A percentile compares a stretch with the other conserved stretches of the same genome.
Conservation (phyloP, 2,888 invertebrate species). For the Trichopria drosophilae region DNA sequence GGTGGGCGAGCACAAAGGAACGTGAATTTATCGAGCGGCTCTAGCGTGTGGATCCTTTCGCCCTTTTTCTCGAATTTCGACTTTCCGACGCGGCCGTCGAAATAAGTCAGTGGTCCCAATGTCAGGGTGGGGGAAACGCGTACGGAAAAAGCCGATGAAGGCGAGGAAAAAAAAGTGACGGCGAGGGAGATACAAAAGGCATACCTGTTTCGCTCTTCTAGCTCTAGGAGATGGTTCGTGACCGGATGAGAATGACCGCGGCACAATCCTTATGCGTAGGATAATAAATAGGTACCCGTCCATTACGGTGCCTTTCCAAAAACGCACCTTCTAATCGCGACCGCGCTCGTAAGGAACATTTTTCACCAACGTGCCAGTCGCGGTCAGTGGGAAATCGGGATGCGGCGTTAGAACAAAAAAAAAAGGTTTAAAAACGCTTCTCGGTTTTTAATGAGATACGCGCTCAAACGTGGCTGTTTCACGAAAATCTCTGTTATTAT, state of each 20-base stretch:
- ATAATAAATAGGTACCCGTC: slow-evolving; percentile 31
- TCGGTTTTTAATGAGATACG: too few relatives aligned
- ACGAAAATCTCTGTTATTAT: too few relatives aligned
- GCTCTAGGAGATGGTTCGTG: slow-evolving; percentile 31
- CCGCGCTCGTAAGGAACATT: too few relatives aligned
- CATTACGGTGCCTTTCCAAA: too few relatives aligned
- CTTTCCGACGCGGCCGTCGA: slow-evolving; percentile 30
- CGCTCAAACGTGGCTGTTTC: too few relatives aligned
- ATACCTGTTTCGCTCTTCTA: slow-evolving; percentile 16
- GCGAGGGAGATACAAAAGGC: slow-evolving; percentile 16
- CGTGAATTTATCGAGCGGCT: slow-evolving; percentile 39
- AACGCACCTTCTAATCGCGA: too few relatives aligned
- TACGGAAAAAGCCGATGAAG: slow-evolving; percentile 36
- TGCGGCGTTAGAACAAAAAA: too few relatives aligned
- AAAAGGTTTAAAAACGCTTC: too few relatives aligned
- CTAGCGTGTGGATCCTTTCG: slow-evolving; percentile 31
- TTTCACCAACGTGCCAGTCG: too few relatives aligned
- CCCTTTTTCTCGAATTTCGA: slow-evolving; percentile 13
- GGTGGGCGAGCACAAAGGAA: slow-evolving; percentile 38
- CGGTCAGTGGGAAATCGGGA: too few relatives aligned
- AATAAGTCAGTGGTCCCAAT: slow-evolving; percentile 27
- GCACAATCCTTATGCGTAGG: slow-evolving; percentile 6
- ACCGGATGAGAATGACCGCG: slow-evolving; percentile 36
- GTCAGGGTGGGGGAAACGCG: slow-evolving; percentile 36
- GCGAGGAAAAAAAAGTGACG: slow-evolving; percentile 23